Evolutionary conservation across 2,797 vertebrate species (phyloP), one percentile per base, ranked within the genome.

Genomic region (Alfaro cultratus): DNA sequence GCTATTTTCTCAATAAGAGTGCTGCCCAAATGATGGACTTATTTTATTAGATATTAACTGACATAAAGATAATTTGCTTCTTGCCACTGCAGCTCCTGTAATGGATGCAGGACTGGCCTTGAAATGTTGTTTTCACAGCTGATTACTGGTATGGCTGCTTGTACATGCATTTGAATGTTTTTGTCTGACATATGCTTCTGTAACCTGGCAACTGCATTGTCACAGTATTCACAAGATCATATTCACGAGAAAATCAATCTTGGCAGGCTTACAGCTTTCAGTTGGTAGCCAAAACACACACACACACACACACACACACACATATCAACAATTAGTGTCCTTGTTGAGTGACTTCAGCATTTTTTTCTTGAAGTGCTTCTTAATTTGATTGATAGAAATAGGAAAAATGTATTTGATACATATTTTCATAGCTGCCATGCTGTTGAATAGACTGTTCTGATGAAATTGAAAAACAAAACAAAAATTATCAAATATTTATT

Each of bases 201-300:
- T 74, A 55, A 41, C 75, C 43, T 34, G 29, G 29, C 43, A 67
- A 13, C 60, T 76, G 64, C 46, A 71, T 41, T 34, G 34, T 72
- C n/a, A 72, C 4, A 31, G 68, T 18, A 51, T 76, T 62, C 57
- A 36, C 29, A 36, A 23, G 29, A 76, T 64, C 29, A 64, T n/a
- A 76, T 36, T 76, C 45, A 64, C 11, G 11, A 76, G 29, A 49
- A 31, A 76, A 57, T 76, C 57, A 46, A 76, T 64, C 60, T 76
- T 47, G 60, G 29, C 57, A 47, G 31, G 57, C 43, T 67, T 21
- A 36, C 3, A 36, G 55, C 10, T 64, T 46, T 47, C 57, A 62
- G 43, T 76, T 64, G 67, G 45, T 47, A 41, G 21, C 75, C 12
- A 34, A 76, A 18, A 57, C 34, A 55, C 51, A 41, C 43, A n/a